Conservation (phyloP, 2,888 invertebrate genomes). For the Drosophila yooni region DNA sequence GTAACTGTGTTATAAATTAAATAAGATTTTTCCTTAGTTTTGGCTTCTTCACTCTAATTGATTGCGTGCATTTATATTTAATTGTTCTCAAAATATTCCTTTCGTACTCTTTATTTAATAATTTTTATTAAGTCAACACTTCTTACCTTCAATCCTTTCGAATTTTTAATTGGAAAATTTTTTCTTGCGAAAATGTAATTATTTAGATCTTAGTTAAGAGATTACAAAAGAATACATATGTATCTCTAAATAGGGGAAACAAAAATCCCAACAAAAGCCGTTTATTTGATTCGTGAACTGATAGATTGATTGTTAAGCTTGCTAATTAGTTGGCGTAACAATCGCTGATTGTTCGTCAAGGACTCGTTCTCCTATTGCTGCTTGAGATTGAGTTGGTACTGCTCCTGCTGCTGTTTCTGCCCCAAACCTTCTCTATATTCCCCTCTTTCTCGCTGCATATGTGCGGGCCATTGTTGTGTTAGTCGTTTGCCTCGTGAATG, state of each 20-base stretch:
- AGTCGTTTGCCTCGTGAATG: neutral
- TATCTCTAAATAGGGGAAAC: neutral
- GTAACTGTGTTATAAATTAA: neutral
- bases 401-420: neutral
- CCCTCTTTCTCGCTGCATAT: slow-evolving; percentile 49
- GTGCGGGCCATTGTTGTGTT: slow-evolving; percentile 28
- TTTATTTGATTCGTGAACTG: neutral
- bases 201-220: neutral
- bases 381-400: neutral
- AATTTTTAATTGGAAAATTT: neutral
- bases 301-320: neutral
- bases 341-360: neutral
- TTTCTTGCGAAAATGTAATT: neutral
- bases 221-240: neutral
- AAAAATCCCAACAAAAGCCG: neutral
- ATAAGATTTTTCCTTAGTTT: neutral
- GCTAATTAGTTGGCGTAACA: neutral
- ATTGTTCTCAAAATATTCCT: neutral
- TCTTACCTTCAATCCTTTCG: neutral
- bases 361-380: neutral
- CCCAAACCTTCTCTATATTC: slow-evolving; percentile 4
- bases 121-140: neutral
- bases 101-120: neutral
- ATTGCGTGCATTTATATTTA: neutral
- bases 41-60: neutral